A percentile compares a stretch with the other conserved stretches of the same genome.
These are phyloP conservation scores for Sarcophaga peregrina DNA, from an alignment of 1,140 invertebrate genomes.

Conservation along the genomic window DNA sequence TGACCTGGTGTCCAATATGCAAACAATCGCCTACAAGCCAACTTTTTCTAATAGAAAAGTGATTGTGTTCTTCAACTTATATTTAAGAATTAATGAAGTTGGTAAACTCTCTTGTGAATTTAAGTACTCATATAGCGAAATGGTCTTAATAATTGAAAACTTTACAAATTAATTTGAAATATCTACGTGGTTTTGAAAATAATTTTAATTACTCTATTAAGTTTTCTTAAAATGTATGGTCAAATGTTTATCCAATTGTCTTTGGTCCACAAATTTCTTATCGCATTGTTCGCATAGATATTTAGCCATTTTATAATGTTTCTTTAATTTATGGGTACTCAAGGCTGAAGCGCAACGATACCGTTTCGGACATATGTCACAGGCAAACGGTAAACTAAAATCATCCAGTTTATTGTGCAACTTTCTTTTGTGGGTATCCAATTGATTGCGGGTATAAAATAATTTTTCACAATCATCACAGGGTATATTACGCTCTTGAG, in stretches of 20 bases:
- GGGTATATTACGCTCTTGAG: conserved; percentile 46
- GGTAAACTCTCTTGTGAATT: too few species aligned
- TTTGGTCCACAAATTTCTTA: conserved; percentile 48
- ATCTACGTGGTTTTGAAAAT: too few species aligned
- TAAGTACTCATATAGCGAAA: too few species aligned
- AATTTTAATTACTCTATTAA: not conserved
- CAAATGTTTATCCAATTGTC: conserved; percentile 44
- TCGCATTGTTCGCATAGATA: conserved; percentile 47
- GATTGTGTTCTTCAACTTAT: too few species aligned
- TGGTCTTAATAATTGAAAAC: too few species aligned
- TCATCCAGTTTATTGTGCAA: conserved; percentile 41
- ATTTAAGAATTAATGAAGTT: too few species aligned
- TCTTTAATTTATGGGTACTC: conserved; percentile 51
- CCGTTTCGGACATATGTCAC: conserved; percentile 49
- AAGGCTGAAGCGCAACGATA: conserved; percentile 51
- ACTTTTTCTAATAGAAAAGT: too few species aligned
- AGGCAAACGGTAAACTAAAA: conserved; percentile 47
- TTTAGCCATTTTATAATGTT: conserved; percentile 50
- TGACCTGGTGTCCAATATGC: too few species aligned
- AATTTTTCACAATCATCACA: conserved; percentile 48
- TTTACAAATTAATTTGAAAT: too few species aligned
- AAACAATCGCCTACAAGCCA: too few species aligned
- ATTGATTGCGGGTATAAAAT: conserved; percentile 51
- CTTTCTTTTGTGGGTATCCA: conserved; percentile 52
- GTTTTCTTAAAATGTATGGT: conserved; percentile 44